phyloP scores from a whole-genome alignment of 2,888 invertebrate genomes.

The Aporophyla nigra region DNA sequence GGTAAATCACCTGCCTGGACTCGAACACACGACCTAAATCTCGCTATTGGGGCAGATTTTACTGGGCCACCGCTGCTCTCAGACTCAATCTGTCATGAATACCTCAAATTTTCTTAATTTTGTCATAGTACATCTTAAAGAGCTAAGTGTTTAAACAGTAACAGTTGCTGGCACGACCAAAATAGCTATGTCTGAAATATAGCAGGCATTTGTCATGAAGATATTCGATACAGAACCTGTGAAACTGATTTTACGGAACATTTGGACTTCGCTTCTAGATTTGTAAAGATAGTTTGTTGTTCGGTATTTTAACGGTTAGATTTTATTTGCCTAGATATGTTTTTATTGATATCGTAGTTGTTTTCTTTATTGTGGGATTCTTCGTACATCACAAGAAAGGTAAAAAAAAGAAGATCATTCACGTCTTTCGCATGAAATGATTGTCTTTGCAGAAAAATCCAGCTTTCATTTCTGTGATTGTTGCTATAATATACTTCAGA shows the following conservation, averaged over 20 bases:
- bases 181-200: conserved; percentile 45
- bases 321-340: conserved; percentile 3
- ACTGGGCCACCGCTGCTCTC: too few relatives aligned
- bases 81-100: too few relatives aligned
- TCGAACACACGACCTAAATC: too few relatives aligned
- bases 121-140: neutral
- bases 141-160: conserved; percentile 8
- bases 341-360: neutral
- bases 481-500: neutral
- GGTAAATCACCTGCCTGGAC: too few relatives aligned
- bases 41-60: too few relatives aligned
- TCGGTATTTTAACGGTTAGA: conserved; percentile 5
- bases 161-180: conserved; percentile 35
- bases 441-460: neutral
- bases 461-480: neutral
- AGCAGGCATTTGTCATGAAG: conserved; percentile 53
- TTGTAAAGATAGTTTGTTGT: conserved; percentile 33
- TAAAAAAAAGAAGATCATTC: neutral
- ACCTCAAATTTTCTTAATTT: too few relatives aligned
- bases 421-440: neutral
- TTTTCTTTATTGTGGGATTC: neutral
- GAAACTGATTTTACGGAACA: conserved; percentile 55
- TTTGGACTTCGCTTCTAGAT: conserved; percentile 49
- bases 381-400: neutral
- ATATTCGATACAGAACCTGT: conserved; percentile 51